A percentile compares a stretch with the other conserved stretches of the same genome.
phyloP scores from a whole-genome alignment of 2,888 invertebrate genomes.

The Endomychus coccineus region DNA sequence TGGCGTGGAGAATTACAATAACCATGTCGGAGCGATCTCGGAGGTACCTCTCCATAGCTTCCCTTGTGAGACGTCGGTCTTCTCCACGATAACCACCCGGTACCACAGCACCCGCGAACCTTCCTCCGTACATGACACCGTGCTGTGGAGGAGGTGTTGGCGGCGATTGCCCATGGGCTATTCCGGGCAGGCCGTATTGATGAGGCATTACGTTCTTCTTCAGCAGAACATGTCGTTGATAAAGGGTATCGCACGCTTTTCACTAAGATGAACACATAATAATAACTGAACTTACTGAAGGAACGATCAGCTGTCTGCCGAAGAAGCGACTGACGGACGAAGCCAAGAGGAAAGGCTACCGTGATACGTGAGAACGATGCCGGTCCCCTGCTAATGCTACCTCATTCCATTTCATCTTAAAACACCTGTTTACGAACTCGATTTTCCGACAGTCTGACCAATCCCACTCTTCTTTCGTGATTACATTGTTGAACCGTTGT shows the following conservation, averaged over 20 bases:
- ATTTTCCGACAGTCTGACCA: conserved; percentile 62
- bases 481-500: conserved; percentile 13
- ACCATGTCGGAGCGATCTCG: conserved; percentile 92
- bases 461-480: conserved; percentile 28
- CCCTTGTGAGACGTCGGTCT: conserved; percentile 77
- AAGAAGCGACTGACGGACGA: too few species aligned
- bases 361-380: conserved; percentile 41
- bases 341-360: conserved; percentile 34
- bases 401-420: conserved; percentile 51
- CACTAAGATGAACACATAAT: too few species aligned
- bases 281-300: too few species aligned
- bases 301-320: too few species aligned
- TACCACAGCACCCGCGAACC: conserved; percentile 59
- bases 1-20: conserved; percentile 95
- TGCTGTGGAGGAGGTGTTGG: conserved; percentile 65
- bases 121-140: conserved; percentile 48
- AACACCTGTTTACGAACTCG: conserved; percentile 69
- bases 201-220: too few species aligned
- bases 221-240: too few species aligned
- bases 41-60: conserved; percentile 95
- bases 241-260: not conserved
- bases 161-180: conserved; percentile 72
- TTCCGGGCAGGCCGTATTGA: conserved; percentile 69
- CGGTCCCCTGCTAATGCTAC: conserved; percentile 33
- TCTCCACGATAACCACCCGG: conserved; percentile 62